Evolutionary conservation across 2,797 vertebrate genomes (phyloP).

Genomic region (Gallinago solitaria): DNA sequence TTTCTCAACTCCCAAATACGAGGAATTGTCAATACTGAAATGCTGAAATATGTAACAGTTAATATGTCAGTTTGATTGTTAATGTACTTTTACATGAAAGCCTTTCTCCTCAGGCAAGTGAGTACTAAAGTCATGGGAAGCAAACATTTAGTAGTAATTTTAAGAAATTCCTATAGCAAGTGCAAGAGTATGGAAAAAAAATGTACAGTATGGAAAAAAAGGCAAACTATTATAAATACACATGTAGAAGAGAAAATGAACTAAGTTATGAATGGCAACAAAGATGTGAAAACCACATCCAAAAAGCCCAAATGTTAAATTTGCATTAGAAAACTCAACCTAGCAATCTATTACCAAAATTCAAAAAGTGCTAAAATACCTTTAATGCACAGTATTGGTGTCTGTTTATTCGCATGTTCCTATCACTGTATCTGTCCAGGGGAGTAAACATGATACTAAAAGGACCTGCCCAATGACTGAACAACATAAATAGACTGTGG

Average conservation of each 20-base stretch:
- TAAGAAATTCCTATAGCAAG: background rate
- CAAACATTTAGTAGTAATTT: background rate
- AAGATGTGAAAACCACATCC: background rate
- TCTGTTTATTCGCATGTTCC: conserved; percentile 98
- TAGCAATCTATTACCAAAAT: background rate
- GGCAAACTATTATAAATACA: background rate
- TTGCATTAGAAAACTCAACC: background rate
- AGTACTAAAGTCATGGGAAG: background rate
- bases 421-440: conserved; percentile 96
- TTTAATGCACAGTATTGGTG: conserved; percentile 99
- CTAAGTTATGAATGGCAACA: background rate
- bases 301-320: background rate
- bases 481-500: conserved; percentile 98
- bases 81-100: background rate
- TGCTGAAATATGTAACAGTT: background rate
- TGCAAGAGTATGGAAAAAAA: background rate
- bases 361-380: conserved; percentile 76
- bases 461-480: conserved; percentile 99
- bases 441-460: conserved; percentile 99
- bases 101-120: background rate
- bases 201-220: background rate
- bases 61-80: background rate
- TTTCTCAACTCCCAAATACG: background rate
- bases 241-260: background rate
- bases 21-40: background rate